Conservation (phyloP, 1,140 invertebrate genomes). For the Polyergus mexicanus region DNA sequence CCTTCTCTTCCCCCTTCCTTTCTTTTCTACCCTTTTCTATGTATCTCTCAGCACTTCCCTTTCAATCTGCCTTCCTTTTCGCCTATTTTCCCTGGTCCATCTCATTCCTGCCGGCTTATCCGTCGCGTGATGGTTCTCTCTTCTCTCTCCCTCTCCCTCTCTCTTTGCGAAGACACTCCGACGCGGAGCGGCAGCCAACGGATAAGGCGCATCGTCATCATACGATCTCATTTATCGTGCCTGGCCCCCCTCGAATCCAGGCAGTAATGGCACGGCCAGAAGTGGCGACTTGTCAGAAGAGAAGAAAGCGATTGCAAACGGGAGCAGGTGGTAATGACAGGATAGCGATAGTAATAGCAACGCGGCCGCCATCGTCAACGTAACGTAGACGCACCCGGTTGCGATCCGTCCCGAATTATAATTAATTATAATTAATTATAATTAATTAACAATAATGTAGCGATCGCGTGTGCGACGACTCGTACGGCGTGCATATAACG, state of each 20-base stretch:
- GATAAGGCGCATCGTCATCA: constrained; percentile 72
- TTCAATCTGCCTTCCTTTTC: constrained; percentile 70
- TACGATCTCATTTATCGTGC: constrained; percentile 71
- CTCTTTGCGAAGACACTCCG: background rate
- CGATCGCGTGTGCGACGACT: background rate
- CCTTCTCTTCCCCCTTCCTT: background rate
- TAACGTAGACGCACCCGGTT: background rate
- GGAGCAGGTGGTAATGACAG: constrained; percentile 56
- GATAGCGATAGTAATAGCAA: background rate
- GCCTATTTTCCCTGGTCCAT: constrained; percentile 68
- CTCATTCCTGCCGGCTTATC: constrained; percentile 54
- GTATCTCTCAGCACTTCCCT: constrained; percentile 58
- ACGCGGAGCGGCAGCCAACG: constrained; percentile 2
- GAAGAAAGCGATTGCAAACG: constrained; percentile 47
- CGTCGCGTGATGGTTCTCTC: constrained; percentile 38
- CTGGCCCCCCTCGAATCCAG: constrained; percentile 43
- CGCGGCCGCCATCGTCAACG: background rate
- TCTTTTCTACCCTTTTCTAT: constrained; percentile 6
- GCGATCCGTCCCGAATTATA: constrained; percentile 1
- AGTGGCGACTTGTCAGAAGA: constrained; percentile 5
- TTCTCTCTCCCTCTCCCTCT: constrained; percentile 42
- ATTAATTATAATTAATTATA: constrained; percentile 52
- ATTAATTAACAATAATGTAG: constrained; percentile 70
- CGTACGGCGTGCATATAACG: background rate
- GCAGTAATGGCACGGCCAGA: background rate